Percentiles rank a stretch among this genome's conserved stretches.
Evolutionary conservation across 1,140 invertebrate species (phyloP).

Genomic region (Parapsyche elsis): DNA sequence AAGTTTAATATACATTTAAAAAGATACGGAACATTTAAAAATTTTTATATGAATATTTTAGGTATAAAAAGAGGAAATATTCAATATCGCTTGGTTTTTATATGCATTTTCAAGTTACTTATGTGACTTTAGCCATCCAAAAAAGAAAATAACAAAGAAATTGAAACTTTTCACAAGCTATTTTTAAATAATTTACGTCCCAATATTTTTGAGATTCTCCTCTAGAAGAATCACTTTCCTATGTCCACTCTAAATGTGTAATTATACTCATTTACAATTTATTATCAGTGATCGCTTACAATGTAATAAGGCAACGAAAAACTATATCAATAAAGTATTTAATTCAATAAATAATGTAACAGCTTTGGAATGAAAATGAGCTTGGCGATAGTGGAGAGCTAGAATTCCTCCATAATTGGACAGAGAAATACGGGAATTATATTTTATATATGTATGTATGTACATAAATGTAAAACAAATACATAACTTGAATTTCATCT

Average conservation of each 20-base stretch:
- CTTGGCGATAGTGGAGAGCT: slow-evolving; percentile 39
- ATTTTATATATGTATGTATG: neutral
- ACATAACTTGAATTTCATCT: neutral
- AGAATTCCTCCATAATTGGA: neutral
- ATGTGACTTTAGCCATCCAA: slow-evolving; percentile 38
- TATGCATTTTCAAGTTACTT: slow-evolving; percentile 40
- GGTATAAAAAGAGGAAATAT: slow-evolving; percentile 49
- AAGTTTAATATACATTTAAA: slow-evolving; percentile 60
- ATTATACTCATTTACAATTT: slow-evolving; percentile 45
- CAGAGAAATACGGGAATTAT: slow-evolving; percentile 15
- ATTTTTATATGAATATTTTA: slow-evolving; percentile 50
- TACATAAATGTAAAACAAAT: neutral
- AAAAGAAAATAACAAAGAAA: slow-evolving; percentile 30
- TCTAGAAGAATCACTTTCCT: slow-evolving; percentile 40
- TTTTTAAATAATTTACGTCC: slow-evolving; percentile 48
- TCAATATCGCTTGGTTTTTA: slow-evolving; percentile 54
- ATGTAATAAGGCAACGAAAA: slow-evolving; percentile 56
- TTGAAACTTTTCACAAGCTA: slow-evolving; percentile 37
- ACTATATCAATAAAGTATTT: slow-evolving; percentile 55
- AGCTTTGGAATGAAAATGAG: slow-evolving; percentile 57
- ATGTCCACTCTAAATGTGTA: slow-evolving; percentile 40
- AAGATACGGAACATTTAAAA: slow-evolving; percentile 54
- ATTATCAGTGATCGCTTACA: slow-evolving; percentile 55
- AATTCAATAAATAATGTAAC: slow-evolving; percentile 52
- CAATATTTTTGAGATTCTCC: slow-evolving; percentile 49